phyloP scores from a whole-genome alignment of 2,797 vertebrate genomes.

The Pseudomugil tenellus region DNA sequence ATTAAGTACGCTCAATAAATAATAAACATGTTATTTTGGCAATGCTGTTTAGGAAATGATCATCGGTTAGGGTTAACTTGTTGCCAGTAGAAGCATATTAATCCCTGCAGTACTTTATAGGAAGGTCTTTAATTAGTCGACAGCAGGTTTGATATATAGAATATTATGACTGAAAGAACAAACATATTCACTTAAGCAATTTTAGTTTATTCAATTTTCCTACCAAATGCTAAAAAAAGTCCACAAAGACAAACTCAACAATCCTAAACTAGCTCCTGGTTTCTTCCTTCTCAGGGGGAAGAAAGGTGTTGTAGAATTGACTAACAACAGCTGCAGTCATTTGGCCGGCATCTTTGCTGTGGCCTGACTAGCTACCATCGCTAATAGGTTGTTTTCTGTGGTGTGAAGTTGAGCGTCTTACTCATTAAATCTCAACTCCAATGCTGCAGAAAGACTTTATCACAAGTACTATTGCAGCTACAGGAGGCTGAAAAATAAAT shows the following conservation, averaged over 20 bases:
- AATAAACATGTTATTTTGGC: not conserved
- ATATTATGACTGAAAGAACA: too few species aligned
- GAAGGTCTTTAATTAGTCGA: not conserved
- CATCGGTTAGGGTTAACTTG: not conserved
- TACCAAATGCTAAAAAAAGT: not conserved
- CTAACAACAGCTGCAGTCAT: not conserved
- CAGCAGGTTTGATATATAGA: not conserved
- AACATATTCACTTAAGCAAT: too few species aligned
- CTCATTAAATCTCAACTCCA: not conserved
- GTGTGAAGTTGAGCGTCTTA: not conserved
- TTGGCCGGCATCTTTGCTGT: not conserved
- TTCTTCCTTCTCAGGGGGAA: not conserved
- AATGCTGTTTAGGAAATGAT: too few species aligned
- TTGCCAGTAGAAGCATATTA: not conserved
- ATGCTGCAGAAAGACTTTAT: slow-evolving; percentile 6
- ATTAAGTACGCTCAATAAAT: too few species aligned
- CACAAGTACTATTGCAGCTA: not conserved
- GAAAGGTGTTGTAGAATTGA: not conserved
- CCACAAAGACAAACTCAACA: not conserved
- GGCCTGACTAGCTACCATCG: not conserved
- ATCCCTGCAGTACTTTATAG: not conserved
- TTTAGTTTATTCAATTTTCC: not conserved
- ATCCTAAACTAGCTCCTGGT: too few species aligned
- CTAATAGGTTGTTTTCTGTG: not conserved
- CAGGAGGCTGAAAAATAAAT: not conserved